Evolutionary conservation across 2,113 vertebrate genomes (phyloP).

Genomic region (Alectura lathami): DNA sequence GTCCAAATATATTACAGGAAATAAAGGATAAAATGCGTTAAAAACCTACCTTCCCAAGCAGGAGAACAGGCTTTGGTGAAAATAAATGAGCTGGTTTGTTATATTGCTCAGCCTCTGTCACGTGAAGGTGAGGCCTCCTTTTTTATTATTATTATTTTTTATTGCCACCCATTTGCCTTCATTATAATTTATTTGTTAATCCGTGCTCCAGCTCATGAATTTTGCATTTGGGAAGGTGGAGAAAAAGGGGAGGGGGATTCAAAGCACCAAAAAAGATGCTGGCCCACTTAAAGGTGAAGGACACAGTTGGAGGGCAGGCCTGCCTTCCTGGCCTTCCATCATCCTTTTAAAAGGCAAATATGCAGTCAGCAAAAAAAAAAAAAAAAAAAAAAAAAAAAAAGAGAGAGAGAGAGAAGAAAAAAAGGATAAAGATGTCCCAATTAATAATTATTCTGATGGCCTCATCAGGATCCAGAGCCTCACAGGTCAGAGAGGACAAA

Average conservation of each 20-base stretch:
- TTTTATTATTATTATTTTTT: constrained; percentile 71
- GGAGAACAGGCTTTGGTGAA: constrained; percentile 42
- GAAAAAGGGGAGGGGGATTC: neutral
- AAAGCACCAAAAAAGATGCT: constrained; percentile 30
- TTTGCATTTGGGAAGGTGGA: constrained; percentile 60
- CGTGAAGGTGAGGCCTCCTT: constrained; percentile 70
- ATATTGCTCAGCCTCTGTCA: constrained; percentile 57
- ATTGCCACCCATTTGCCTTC: constrained; percentile 64
- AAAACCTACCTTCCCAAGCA: constrained; percentile 47
- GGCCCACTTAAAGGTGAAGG: constrained; percentile 65
- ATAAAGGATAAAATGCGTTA: constrained; percentile 70
- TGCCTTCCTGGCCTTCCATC: constrained; percentile 53
- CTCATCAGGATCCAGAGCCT: constrained; percentile 65
- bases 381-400: neutral
- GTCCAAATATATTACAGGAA: constrained; percentile 70
- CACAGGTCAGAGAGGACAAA: constrained; percentile 74
- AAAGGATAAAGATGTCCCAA: constrained; percentile 70
- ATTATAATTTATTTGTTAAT: constrained; percentile 77
- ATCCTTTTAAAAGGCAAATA: constrained; percentile 75
- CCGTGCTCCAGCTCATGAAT: constrained; percentile 71
- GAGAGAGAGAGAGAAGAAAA: fast-evolving
- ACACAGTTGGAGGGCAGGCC: constrained; percentile 35
- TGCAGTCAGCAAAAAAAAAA: constrained; percentile 71
- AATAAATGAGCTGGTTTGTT: constrained; percentile 67
- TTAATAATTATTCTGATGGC: constrained; percentile 77